A percentile compares a stretch with the other conserved stretches of the same genome.
phyloP scores from a whole-genome alignment of 2,113 vertebrate species.

The Petromus typicus region DNA sequence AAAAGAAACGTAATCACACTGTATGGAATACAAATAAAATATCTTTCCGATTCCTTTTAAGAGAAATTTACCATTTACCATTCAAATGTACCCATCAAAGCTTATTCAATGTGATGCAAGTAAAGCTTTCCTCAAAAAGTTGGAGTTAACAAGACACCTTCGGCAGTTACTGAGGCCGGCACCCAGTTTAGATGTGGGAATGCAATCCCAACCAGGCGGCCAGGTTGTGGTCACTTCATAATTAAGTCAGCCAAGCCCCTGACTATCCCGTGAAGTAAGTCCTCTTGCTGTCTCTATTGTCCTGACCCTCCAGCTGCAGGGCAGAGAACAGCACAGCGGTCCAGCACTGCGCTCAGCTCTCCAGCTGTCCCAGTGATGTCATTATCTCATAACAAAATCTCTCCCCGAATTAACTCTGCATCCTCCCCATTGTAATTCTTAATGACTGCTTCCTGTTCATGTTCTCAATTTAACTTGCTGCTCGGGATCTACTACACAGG shows the following conservation, averaged over 20 bases:
- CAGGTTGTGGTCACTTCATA: conserved; percentile 11
- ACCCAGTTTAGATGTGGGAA: conserved; percentile 50
- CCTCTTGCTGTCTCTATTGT: conserved; percentile 59
- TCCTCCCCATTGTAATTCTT: conserved; percentile 45
- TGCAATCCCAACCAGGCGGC: conserved; percentile 53
- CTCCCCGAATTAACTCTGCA: conserved; percentile 73
- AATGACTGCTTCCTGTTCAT: conserved; percentile 63
- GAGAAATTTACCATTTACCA: conserved; percentile 60
- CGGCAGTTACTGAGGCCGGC: not conserved
- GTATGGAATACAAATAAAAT: conserved; percentile 58
- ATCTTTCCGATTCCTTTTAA: conserved; percentile 54
- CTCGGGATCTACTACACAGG: conserved; percentile 39
- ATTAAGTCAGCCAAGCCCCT: conserved; percentile 49
- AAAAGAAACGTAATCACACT: conserved; percentile 61
- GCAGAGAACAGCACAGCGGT: conserved; percentile 53
- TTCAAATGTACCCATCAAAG: conserved; percentile 36
- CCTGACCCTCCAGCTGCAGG: conserved; percentile 64
- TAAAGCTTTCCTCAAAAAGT: conserved; percentile 18
- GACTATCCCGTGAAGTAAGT: conserved; percentile 44
- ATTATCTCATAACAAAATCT: conserved; percentile 70
- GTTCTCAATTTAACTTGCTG: conserved; percentile 56
- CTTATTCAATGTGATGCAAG: not conserved
- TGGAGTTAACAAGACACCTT: conserved; percentile 47
- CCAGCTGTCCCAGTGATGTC: conserved; percentile 69
- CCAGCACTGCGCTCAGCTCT: conserved; percentile 51